These are phyloP conservation scores for Phyllotis vaccarum DNA, from an alignment of 2,797 vertebrate species.

Conservation along the genomic window DNA sequence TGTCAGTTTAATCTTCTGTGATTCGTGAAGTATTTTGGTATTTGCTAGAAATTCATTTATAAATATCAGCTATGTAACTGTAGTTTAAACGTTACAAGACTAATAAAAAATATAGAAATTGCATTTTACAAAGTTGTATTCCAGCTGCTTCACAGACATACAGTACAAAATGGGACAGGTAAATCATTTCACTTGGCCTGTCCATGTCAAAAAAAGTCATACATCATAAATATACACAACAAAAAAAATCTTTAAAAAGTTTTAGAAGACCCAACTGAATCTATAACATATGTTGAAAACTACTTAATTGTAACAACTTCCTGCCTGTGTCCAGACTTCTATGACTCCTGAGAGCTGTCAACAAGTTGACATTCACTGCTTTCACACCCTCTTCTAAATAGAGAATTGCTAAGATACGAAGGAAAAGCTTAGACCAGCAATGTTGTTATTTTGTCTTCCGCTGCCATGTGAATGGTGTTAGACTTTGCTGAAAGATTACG, in stretches of 20 bases:
- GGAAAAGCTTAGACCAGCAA: conserved; percentile 47
- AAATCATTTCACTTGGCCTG: not conserved
- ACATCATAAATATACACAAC: not conserved
- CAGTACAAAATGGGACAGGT: not conserved
- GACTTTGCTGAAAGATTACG: conserved; percentile 59
- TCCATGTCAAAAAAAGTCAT: not conserved
- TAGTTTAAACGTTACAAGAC: conserved; percentile 19
- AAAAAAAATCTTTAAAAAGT: not conserved
- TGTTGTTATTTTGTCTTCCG: conserved; percentile 72
- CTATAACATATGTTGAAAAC: conserved; percentile 33
- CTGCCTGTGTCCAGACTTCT: conserved; percentile 32
- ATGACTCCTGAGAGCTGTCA: conserved; percentile 59
- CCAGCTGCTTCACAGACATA: not conserved
- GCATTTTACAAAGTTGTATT: not conserved
- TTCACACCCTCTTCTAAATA: conserved; percentile 46
- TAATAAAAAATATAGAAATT: conserved; percentile 13
- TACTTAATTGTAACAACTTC: not conserved
- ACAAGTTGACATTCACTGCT: not conserved
- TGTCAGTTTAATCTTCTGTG: conserved; percentile 58
- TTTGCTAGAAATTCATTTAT: conserved; percentile 35
- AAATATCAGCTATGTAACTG: conserved; percentile 64
- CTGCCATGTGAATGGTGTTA: conserved; percentile 59
- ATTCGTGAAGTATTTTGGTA: conserved; percentile 47
- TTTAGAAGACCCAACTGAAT: conserved; percentile 24
- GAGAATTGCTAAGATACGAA: conserved; percentile 52